A percentile compares a stretch with the other conserved stretches of the same genome.
phyloP scores from a whole-genome alignment of 2,888 invertebrate species.

The Harpagoxenus sublaevis region DNA sequence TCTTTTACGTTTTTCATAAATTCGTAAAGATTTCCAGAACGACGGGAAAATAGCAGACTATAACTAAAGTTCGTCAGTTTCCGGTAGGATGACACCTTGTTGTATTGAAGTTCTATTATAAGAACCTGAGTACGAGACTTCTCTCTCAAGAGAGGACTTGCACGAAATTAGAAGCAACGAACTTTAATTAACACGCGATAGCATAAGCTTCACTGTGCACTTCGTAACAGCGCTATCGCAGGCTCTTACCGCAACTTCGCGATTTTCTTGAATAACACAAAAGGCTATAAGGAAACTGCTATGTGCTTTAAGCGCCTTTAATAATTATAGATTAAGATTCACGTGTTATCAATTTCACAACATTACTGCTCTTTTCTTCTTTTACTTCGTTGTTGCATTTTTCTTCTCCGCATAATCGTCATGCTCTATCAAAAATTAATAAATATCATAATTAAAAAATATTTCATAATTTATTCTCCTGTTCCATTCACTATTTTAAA shows the following conservation, averaged over 20 bases:
- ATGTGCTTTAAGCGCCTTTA: neutral
- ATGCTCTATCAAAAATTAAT: neutral
- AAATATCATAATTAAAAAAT: neutral
- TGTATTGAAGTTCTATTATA: slow-evolving; percentile 25
- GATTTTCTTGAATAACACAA: slow-evolving; percentile 25
- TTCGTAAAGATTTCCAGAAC: neutral
- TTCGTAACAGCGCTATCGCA: neutral
- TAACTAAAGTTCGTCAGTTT: neutral
- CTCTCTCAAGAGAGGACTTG: neutral
- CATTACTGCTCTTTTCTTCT: neutral
- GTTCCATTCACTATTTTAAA: neutral
- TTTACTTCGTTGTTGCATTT: neutral
- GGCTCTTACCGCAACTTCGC: neutral
- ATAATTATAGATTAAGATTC: neutral
- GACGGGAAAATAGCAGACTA: neutral
- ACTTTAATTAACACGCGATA: slow-evolving; percentile 36
- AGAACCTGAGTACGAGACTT: slow-evolving; percentile 1
- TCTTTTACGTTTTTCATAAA: neutral
- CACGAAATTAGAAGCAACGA: slow-evolving; percentile 17
- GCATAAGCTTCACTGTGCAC: neutral
- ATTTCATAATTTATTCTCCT: neutral
- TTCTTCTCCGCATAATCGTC: neutral
- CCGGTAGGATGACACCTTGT: neutral
- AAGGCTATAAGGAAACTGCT: neutral
- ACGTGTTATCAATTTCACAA: neutral